Percentiles rank a stretch among this genome's conserved stretches.
These are phyloP conservation scores for Porites evermanni DNA, from an alignment of 92 coral and sea anemone genomes.

Conservation along the genomic window DNA sequence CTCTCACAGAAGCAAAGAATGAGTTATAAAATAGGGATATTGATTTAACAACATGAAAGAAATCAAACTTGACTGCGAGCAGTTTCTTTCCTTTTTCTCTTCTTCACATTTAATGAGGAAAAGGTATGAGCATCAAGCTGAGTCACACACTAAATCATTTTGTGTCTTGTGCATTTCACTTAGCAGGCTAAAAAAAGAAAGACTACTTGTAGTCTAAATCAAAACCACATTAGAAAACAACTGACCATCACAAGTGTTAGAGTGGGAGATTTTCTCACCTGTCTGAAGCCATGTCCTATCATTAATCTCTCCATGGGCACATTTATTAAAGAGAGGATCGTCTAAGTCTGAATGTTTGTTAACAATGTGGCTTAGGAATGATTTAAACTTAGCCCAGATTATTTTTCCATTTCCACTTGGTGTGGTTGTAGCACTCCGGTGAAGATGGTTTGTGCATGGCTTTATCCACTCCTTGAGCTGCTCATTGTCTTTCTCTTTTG, in stretches of 20 bases:
- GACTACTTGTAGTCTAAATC: not conserved
- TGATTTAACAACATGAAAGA: slow-evolving; percentile 8
- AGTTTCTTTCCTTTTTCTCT: too few species aligned
- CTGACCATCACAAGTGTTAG: slow-evolving; percentile 9
- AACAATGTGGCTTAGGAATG: slow-evolving; percentile 38
- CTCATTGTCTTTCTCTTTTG: slow-evolving; percentile 19
- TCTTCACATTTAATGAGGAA: too few species aligned
- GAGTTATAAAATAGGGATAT: slow-evolving; percentile 6
- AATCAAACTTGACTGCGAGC: slow-evolving; percentile 11
- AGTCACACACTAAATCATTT: too few species aligned
- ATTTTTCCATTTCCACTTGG: slow-evolving; percentile 33
- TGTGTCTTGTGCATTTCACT: too few species aligned
- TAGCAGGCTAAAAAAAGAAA: too few species aligned
- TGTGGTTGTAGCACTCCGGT: slow-evolving; percentile 41
- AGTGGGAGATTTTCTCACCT: slow-evolving; percentile 10
- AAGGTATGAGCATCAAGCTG: too few species aligned
- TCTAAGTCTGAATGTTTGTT: slow-evolving; percentile 28
- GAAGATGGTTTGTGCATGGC: slow-evolving; percentile 30
- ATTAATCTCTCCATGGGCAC: slow-evolving; percentile 31
- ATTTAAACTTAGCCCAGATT: slow-evolving; percentile 49
- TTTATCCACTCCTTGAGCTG: slow-evolving; percentile 33
- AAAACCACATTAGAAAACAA: not conserved
- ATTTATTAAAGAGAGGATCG: not conserved
- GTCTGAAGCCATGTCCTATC: slow-evolving; percentile 39
- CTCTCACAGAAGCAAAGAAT: slow-evolving; percentile 5